Base-by-base conservation (phyloP, 2,888 invertebrate species). In the Iselma pallidipennis region DNA sequence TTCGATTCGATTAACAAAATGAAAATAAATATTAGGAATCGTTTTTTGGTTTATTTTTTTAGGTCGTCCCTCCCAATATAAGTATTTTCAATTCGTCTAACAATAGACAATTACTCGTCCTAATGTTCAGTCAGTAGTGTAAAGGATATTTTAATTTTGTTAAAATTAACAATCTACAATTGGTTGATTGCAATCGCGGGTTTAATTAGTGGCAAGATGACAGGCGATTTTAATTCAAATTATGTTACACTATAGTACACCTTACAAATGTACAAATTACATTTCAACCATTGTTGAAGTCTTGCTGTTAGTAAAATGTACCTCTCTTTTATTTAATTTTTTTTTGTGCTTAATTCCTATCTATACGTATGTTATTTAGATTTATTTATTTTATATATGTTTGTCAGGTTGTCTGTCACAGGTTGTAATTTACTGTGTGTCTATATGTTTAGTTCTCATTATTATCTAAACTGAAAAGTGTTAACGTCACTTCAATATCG, bases 151-250 rank as follows among this genome's bases (percentile, higher is more conserved):
- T 23, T 23, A 25, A 26, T 55, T 56, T 60, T 26, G 31, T 45
- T 26, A 23, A 9, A 26, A 21, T 33, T 7, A 14, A 57, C 56
- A 66, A 54, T 53, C 23, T 51, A 49, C 28, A 28, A 45, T 54
- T 68, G 70, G 69, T 48, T 57, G 57, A 56, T 63, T 69, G 70
- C 45, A 54, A 72, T 74, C 10, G 3, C 6, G 68, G 72, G 73
- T 76, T 76, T 77, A 77, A 77, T 77, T 77, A 77, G 75, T 74
- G 70, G 69, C 71, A 68, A 71, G 73, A 75, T 76, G 76, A 77
- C 77, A 73, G 68, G 75, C 76, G 72, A 68, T 75, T 76, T 76
- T 74, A 72, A 75, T 75, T 73, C 74, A 76, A 73, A 72, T 73
- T 75, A 74, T 66, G 67, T 45, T 71, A 71, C 70, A 65, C 69